A percentile compares a stretch with the other conserved stretches of the same genome.
Conservation (phyloP, 2,888 invertebrate species). For the Drosophila niveifrons region DNA sequence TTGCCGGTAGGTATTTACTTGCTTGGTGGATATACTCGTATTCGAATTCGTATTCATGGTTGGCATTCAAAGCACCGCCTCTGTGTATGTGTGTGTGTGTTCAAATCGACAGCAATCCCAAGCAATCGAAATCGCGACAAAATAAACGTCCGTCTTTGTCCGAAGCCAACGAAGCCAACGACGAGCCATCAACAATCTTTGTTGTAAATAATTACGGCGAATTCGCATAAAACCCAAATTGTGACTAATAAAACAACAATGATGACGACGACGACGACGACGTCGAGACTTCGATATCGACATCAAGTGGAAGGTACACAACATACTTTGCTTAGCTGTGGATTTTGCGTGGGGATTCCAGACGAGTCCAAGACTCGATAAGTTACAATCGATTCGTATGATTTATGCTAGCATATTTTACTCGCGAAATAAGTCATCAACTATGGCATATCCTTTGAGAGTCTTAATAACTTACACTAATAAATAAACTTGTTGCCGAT, state of each 20-base stretch:
- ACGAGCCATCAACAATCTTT: conserved; percentile 50
- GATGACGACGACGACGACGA: conserved; percentile 20
- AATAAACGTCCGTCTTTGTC: conserved; percentile 43
- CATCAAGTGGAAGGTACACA: conserved; percentile 44
- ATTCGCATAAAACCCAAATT: conserved; percentile 61
- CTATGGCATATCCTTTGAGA: neutral
- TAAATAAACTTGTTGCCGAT: no score
- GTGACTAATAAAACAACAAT: conserved; percentile 64
- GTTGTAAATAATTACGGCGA: conserved; percentile 73
- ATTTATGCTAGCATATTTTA: conserved; percentile 50
- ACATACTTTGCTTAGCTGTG: conserved; percentile 24
- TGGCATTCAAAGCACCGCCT: conserved; percentile 57
- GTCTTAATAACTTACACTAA: neutral
- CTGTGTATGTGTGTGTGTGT: conserved; percentile 11
- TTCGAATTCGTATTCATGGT: conserved; percentile 14
- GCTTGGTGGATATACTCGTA: conserved; percentile 1
- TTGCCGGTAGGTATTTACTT: conserved; percentile 35
- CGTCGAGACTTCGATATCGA: conserved; percentile 18
- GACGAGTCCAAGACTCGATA: conserved; percentile 48
- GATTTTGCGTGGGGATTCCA: conserved; percentile 59
- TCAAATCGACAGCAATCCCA: conserved; percentile 44
- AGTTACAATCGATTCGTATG: conserved; percentile 64
- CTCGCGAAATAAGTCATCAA: conserved; percentile 1
- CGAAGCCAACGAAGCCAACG: conserved; percentile 16
- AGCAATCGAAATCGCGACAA: conserved; percentile 1